Evolutionary conservation across 1,140 invertebrate genomes (phyloP), one percentile per base, ranked within the genome.

Genomic region (Drosophila arizonae): DNA sequence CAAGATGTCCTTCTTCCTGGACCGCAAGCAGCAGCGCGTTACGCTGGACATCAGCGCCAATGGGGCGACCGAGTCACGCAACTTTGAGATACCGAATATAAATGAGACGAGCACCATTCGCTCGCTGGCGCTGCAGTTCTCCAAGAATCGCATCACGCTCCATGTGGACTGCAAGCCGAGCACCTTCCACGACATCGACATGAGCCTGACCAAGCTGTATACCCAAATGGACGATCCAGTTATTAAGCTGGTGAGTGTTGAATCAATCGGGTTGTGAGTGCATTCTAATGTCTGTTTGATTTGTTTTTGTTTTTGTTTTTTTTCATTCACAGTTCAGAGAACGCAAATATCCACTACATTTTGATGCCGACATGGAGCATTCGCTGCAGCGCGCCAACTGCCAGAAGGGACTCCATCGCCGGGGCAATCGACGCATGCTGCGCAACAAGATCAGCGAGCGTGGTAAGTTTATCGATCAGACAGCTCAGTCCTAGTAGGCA

Each of bases 1-100:
- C 26, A 95, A 95, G 84, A 94, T 96, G 79, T 92, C 93, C 15
- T 90, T 96, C 48, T 93, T 95, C 70, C 84, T 96, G 50, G 95
- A 96, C 84, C 92, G 95, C 76, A 92, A 92, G 51, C 91, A 93
- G 4, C 94, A 95, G 85, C 91, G 93, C 92, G 93, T 95, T 93
- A 93, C 91, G 0, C 60, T 92, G 24, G 91, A 92, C 56, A 90
- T 92, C 4, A 93, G 91, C 79, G 75, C 74, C 2, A 85, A 90
- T 68, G 80, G 86, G 1, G 82, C 76, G 10, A 90, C 81, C 11
- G 78, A 81, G 72, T 90, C 91, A 43, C 78, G 90, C 46, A 87
- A 92, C 71, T 92, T 92, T 46, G 88, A 92, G 48, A 89, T 92
- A 61, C 91, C 90, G 45, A 87, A 90, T 51, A 90, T 90, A 17